phyloP scores from a whole-genome alignment of 1,140 invertebrate genomes.

The Sesamia nonagrioides region DNA sequence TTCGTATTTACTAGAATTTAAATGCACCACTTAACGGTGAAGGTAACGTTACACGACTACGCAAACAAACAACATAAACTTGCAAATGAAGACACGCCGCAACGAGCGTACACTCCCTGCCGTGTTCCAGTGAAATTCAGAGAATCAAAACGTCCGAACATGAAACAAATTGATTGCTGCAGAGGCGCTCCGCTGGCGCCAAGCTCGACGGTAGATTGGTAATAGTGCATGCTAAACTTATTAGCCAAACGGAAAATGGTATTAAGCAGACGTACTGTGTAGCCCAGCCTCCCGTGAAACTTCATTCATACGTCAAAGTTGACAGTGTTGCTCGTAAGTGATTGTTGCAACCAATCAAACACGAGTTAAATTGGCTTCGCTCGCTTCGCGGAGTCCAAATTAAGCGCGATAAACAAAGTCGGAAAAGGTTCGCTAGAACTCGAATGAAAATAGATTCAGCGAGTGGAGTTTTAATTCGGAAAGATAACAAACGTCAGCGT shows the following conservation, averaged over 20 bases:
- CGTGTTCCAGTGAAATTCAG: constrained; percentile 66
- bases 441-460: constrained; percentile 57
- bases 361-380: constrained; percentile 55
- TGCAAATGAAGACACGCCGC: constrained; percentile 70
- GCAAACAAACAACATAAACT: constrained; percentile 65
- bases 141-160: constrained; percentile 83
- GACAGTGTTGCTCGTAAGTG: constrained; percentile 77
- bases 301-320: constrained; percentile 80
- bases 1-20: constrained; percentile 49
- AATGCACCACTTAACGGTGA: constrained; percentile 41
- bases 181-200: constrained; percentile 71
- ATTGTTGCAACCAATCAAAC: constrained; percentile 85
- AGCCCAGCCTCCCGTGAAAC: constrained; percentile 73
- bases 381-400: constrained; percentile 41
- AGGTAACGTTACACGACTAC: constrained; percentile 53
- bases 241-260: constrained; percentile 85
- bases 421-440: constrained; percentile 56
- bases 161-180: constrained; percentile 84
- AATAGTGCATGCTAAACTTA: constrained; percentile 86
- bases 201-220: constrained; percentile 82
- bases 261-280: constrained; percentile 80
- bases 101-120: constrained; percentile 63
- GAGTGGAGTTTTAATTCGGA: constrained; percentile 76
- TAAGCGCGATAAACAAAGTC: constrained; percentile 63
- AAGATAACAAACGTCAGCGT: constrained; percentile 80